Base-by-base conservation (phyloP, 2,888 invertebrate species). In the Incurvaria masculella region DNA sequence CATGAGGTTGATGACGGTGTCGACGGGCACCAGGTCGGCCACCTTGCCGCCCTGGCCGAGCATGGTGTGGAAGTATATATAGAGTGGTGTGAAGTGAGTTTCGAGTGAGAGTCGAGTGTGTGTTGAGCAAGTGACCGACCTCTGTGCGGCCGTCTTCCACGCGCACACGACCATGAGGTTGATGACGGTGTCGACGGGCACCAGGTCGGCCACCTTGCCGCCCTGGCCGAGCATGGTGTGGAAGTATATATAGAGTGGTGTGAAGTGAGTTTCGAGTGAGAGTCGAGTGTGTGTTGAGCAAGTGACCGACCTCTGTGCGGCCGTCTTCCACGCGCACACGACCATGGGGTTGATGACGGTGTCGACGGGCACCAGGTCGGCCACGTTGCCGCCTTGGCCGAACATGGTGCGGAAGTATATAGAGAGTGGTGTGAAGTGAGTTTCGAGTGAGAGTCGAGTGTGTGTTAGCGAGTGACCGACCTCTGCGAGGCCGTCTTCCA, bases 261-360 rank as follows among this genome's bases (percentile, higher is more conserved):
- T n/a, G n/a, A n/a, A n/a, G n/a, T n/a, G n/a, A n/a, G n/a, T n/a
- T n/a, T n/a, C n/a, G n/a, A n/a, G n/a, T n/a, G n/a, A n/a, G n/a
- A n/a, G n/a, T n/a, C n/a, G n/a, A n/a, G n/a, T n/a, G n/a, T n/a
- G n/a, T n/a, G n/a, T n/a, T n/a, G n/a, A n/a, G n/a, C n/a, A n/a
- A n/a, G n/a, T n/a, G n/a, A n/a, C n/a, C n/a, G n/a, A n/a, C 66
- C 61, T 47, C 64, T 61, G 14, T n/a, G 17, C 6, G 38, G 10
- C 91, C 56, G 93, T 93, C 71, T 88, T 83, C 94, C 95, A 96
- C 51, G 93, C 95, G 52, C 92, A 88, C 23, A 90, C 88, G 51
- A 96, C 88, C 89, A 96, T 91, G 63, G 95, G 81, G 74, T 96
- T 96, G 66, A 95, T 94, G 60, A 94, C 94, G 61, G 91, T 88